Conservation (phyloP, 2,113 vertebrate species). For the Laterallus jamaicensis region DNA sequence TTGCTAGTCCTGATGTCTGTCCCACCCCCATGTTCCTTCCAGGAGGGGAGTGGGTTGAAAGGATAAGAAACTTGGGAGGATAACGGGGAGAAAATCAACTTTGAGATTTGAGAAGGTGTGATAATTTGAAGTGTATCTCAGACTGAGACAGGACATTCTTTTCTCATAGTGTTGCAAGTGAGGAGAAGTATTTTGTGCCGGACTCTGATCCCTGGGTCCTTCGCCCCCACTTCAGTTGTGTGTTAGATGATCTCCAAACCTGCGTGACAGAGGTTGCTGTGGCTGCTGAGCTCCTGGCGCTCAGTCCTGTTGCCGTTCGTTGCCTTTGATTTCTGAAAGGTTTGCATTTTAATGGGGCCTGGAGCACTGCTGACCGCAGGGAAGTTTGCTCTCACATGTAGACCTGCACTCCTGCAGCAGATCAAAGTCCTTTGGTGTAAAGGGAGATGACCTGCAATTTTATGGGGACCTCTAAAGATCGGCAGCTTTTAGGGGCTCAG, state of each 20-base stretch:
- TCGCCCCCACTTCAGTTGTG: accelerated
- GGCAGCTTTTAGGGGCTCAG: background rate
- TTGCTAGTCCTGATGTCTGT: background rate
- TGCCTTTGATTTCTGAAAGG: background rate
- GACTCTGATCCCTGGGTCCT: background rate
- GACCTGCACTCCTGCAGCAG: background rate
- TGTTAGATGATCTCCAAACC: background rate
- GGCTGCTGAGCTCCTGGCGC: background rate
- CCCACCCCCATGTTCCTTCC: background rate
- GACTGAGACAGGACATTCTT: background rate
- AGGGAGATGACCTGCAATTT: background rate
- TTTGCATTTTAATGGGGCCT: background rate
- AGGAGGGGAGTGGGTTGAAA: background rate
- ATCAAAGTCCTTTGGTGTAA: background rate
- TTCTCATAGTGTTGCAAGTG: background rate
- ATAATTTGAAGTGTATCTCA: background rate
- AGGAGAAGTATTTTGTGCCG: background rate
- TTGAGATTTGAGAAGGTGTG: background rate
- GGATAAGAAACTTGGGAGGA: background rate
- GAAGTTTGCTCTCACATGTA: background rate
- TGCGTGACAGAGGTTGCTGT: background rate
- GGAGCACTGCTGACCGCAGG: background rate
- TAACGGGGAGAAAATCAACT: background rate
- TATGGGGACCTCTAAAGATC: background rate
- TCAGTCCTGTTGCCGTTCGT: accelerated